A percentile compares a stretch with the other conserved stretches of the same genome.
Evolutionary conservation across 2,113 vertebrate species (phyloP).

Genomic region (Anser brachyrhynchus): DNA sequence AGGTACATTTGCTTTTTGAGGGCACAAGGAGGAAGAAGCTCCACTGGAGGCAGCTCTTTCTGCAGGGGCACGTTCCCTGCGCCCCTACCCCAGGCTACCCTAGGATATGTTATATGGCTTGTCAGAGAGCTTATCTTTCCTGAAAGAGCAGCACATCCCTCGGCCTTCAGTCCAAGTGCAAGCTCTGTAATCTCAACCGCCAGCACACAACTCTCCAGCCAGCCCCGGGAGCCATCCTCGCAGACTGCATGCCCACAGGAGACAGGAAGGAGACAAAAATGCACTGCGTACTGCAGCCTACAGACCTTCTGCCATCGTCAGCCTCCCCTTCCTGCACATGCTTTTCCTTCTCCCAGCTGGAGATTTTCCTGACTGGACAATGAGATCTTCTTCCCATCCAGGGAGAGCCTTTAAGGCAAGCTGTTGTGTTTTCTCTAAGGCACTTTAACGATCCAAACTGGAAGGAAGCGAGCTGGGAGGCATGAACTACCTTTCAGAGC

Average conservation of each 20-base stretch:
- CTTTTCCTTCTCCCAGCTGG: neutral
- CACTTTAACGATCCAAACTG: constrained; percentile 43
- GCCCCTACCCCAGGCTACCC: neutral
- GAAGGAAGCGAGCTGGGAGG: constrained; percentile 31
- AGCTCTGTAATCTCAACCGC: neutral
- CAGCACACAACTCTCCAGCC: neutral
- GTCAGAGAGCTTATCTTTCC: neutral
- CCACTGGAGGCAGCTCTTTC: neutral
- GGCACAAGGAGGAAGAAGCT: neutral
- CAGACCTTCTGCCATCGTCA: neutral
- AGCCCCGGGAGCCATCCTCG: neutral
- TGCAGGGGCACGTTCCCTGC: neutral
- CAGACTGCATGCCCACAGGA: neutral
- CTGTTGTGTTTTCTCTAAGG: constrained; percentile 64
- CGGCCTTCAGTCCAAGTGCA: neutral
- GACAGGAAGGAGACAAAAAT: neutral
- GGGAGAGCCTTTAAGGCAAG: constrained; percentile 57
- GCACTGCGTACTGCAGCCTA: neutral
- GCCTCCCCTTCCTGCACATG: neutral
- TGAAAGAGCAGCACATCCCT: neutral
- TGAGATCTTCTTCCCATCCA: neutral
- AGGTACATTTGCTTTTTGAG: rapidly evolving
- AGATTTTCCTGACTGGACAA: neutral
- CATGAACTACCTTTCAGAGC: constrained; percentile 22
- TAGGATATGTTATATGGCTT: neutral